These are phyloP conservation scores for Folsomia manolachei DNA, from an alignment of 2,888 invertebrate genomes.

Conservation along the genomic window DNA sequence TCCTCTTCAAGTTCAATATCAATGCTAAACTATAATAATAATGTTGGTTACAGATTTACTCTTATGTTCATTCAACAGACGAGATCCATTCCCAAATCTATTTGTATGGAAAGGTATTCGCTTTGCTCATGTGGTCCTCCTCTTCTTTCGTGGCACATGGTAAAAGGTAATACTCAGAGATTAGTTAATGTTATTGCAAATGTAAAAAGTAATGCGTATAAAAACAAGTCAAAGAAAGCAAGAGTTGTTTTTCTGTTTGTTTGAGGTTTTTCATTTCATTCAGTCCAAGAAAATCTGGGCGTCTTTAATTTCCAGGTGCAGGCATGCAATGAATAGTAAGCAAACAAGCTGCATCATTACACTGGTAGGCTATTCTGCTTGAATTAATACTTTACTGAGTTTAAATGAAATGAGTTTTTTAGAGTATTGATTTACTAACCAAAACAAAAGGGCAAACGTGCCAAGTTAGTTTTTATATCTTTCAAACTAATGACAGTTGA, in stretches of 20 bases:
- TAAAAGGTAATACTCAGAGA: neutral
- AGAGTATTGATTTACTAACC: too few species aligned
- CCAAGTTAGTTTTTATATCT: too few species aligned
- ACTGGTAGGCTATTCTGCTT: neutral
- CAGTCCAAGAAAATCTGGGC: neutral
- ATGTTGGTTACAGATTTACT: neutral
- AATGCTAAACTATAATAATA: constrained; percentile 7
- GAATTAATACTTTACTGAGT: too few species aligned
- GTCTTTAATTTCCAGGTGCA: neutral
- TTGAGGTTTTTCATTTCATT: neutral
- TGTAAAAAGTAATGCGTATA: constrained; percentile 2
- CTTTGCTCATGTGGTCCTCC: neutral
- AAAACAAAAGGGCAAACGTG: too few species aligned
- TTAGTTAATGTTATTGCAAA: neutral
- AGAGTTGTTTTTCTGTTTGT: constrained; percentile 1
- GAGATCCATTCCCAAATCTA: neutral
- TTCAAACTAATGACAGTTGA: too few species aligned
- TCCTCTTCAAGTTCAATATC: constrained; percentile 15
- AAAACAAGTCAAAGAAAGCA: constrained; percentile 6
- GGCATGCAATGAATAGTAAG: neutral
- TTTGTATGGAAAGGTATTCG: constrained; percentile 2
- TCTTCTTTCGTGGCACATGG: neutral
- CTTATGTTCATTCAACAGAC: neutral
- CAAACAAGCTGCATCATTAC: neutral
- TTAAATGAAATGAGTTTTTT: too few species aligned